phyloP scores from a whole-genome alignment of 2,888 invertebrate genomes.

The Drosophila melanosoma region DNA sequence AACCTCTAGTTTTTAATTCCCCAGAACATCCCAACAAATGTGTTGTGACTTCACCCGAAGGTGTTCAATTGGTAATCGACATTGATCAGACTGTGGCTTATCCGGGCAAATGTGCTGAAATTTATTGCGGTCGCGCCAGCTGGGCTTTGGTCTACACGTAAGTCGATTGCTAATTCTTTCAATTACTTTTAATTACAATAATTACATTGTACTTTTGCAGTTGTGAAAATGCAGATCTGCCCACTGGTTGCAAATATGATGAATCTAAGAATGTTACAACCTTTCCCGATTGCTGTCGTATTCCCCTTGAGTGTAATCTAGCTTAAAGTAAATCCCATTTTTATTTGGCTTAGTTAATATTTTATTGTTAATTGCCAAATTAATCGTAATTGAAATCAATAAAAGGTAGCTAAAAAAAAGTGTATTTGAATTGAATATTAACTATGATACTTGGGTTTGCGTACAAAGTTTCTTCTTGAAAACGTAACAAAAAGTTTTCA shows the following conservation, averaged over 20 bases:
- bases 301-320: constrained; percentile 35
- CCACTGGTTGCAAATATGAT: constrained; percentile 28
- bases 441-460: background rate
- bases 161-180: background rate
- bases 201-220: constrained; percentile 17
- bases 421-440: background rate
- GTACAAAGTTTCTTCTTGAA: background rate
- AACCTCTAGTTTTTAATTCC: background rate
- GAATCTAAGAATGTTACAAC: constrained; percentile 12
- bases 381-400: constrained; percentile 4
- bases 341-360: background rate
- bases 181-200: background rate
- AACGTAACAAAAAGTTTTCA: background rate
- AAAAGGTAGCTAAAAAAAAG: background rate
- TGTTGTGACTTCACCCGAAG: constrained; percentile 24
- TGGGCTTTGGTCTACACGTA: constrained; percentile 63
- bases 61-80: constrained; percentile 16
- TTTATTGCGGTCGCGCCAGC: constrained; percentile 59
- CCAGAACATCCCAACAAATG: constrained; percentile 49
- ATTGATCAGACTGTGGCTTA: constrained; percentile 25
- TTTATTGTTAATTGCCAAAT: constrained; percentile 7
- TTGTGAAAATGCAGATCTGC: constrained; percentile 16
- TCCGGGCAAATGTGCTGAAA: constrained; percentile 50
- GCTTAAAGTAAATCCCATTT: background rate
- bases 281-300: constrained; percentile 52